These are phyloP conservation scores for Apamea anceps DNA, from an alignment of 2,888 invertebrate genomes.

Conservation along the genomic window DNA sequence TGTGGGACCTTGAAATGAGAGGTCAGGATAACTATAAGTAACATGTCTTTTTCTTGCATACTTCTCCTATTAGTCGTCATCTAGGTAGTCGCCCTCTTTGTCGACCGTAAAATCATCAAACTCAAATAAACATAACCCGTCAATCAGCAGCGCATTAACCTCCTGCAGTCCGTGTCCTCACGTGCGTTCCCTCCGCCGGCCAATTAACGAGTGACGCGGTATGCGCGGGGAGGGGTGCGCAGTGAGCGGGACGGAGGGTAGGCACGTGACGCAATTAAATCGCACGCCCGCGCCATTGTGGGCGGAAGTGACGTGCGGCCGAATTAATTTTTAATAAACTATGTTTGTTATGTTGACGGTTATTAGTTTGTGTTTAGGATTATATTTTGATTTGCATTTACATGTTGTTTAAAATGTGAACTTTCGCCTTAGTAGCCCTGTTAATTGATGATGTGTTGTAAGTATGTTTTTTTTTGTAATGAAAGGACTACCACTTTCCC, in stretches of 20 bases:
- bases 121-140: slow-evolving; percentile 44
- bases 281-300: slow-evolving; percentile 60
- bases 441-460: background rate
- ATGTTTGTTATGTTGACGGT: slow-evolving; percentile 58
- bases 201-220: slow-evolving; percentile 51
- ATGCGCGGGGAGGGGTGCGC: slow-evolving; percentile 7
- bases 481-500: background rate
- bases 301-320: slow-evolving; percentile 61
- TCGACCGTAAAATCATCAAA: slow-evolving; percentile 10
- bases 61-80: too few relatives aligned
- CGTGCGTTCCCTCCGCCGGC: slow-evolving; percentile 47
- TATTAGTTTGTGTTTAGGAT: slow-evolving; percentile 61
- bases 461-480: too few relatives aligned
- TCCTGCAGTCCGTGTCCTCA: slow-evolving; percentile 34
- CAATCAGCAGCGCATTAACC: slow-evolving; percentile 57
- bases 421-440: background rate
- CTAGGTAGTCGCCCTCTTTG: too few relatives aligned
- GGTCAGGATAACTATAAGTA: too few relatives aligned
- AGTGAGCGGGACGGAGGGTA: slow-evolving; percentile 35
- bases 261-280: slow-evolving; percentile 70
- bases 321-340: slow-evolving; percentile 68
- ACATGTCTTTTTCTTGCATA: too few relatives aligned
- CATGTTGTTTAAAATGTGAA: background rate
- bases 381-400: slow-evolving; percentile 11
- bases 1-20: too few relatives aligned